These are phyloP conservation scores for Tuta absoluta DNA, from an alignment of 2,888 invertebrate species.

Conservation along the genomic window DNA sequence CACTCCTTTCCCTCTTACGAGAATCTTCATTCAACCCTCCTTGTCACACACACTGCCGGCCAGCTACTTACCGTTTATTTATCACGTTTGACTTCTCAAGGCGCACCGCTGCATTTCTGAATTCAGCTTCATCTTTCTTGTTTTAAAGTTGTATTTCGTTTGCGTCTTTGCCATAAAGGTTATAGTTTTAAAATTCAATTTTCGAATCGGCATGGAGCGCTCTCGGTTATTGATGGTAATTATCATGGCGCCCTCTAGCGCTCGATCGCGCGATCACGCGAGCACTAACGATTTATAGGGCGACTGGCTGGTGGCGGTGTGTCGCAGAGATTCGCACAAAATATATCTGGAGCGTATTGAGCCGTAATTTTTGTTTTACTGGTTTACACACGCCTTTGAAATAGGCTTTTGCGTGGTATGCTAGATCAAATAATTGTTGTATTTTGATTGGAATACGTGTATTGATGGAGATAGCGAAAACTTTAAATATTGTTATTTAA, in stretches of 20 bases:
- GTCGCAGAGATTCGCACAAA: slow-evolving; percentile 6
- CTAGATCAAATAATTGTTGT: not conserved
- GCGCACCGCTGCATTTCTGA: slow-evolving; percentile 44
- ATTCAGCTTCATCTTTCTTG: slow-evolving; percentile 26
- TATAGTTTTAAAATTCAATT: slow-evolving; percentile 27
- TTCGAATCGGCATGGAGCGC: slow-evolving; percentile 29
- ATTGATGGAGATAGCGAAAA: no score
- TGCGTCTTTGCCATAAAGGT: slow-evolving; percentile 29
- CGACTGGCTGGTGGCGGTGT: not conserved
- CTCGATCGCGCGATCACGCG: slow-evolving; percentile 70
- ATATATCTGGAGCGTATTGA: slow-evolving; percentile 28
- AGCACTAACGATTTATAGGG: slow-evolving; percentile 33
- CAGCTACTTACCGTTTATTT: slow-evolving; percentile 65
- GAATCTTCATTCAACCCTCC: slow-evolving; percentile 30
- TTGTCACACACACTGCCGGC: slow-evolving; percentile 43
- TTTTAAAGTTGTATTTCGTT: slow-evolving; percentile 25
- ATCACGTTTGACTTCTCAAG: slow-evolving; percentile 52
- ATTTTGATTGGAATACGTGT: no score
- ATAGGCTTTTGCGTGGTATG: not conserved
- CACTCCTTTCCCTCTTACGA: slow-evolving; percentile 31
- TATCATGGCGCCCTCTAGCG: slow-evolving; percentile 63
- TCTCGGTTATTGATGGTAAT: slow-evolving; percentile 73
- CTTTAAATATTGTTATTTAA: no score
- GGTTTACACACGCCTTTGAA: slow-evolving; percentile 5
- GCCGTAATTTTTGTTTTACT: slow-evolving; percentile 5